These are phyloP conservation scores for Euura lappo DNA, from an alignment of 1,140 invertebrate genomes.

Conservation along the genomic window DNA sequence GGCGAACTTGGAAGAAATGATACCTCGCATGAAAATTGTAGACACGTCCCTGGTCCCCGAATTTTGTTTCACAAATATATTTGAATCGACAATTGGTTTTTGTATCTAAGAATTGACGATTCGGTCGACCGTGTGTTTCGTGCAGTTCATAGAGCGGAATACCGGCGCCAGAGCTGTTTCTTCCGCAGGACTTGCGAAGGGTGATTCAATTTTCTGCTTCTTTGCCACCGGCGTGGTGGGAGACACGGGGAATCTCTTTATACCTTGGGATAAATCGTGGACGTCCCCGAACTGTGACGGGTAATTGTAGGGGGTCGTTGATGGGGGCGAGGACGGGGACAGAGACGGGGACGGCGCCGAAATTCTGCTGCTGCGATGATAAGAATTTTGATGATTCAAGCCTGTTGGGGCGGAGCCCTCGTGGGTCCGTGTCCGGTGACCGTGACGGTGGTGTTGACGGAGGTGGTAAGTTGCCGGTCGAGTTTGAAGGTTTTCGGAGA, in stretches of 20 bases:
- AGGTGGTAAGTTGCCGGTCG: neutral
- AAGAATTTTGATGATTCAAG: neutral
- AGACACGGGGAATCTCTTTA: slow-evolving; percentile 32
- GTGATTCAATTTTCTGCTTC: slow-evolving; percentile 15
- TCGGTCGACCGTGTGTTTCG: slow-evolving; percentile 55
- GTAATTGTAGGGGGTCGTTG: slow-evolving; percentile 12
- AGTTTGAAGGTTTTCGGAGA: neutral
- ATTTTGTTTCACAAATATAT: too few relatives aligned
- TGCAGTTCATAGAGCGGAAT: slow-evolving; percentile 36
- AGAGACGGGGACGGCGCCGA: neutral
- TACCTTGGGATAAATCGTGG: slow-evolving; percentile 34
- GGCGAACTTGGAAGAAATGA: too few relatives aligned
- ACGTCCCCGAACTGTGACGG: slow-evolving; percentile 14
- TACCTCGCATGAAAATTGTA: too few relatives aligned
- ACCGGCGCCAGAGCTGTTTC: slow-evolving; percentile 9
- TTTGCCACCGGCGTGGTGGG: neutral
- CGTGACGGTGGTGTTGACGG: neutral
- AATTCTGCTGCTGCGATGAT: neutral
- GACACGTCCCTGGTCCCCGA: too few relatives aligned
- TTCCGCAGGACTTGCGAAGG: neutral
- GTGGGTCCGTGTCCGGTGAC: neutral
- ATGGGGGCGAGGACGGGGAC: neutral
- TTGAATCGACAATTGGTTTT: too few relatives aligned
- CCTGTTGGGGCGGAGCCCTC: neutral
- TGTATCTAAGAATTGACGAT: slow-evolving; percentile 54